Evolutionary conservation across 92 coral and sea anemone genomes (phyloP), one percentile per base, ranked within the genome.

Genomic region (Anthopleura xanthogrammica): DNA sequence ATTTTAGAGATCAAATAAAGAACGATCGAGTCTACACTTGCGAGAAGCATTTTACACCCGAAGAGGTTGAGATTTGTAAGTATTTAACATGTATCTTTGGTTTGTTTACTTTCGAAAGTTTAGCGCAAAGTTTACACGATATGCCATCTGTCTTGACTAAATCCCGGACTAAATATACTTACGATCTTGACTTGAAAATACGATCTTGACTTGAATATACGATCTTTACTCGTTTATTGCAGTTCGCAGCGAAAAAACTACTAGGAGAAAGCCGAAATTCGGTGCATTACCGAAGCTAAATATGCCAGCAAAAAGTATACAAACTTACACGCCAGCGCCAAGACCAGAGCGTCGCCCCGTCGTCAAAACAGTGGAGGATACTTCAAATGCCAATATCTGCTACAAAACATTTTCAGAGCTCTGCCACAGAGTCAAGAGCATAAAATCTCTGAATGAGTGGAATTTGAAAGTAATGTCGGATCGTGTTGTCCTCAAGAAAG

Each of bases 201-300:
- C n/a, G 52, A 48, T 64, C 82, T 64, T 24, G 71, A 1, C 82
- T 79, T 79, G 50, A 75, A 75, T 75, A 8, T 75, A 10, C 79
- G 79, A 42, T 70, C 41, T 81, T 52, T 60, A 72, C 73, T 82
- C 58, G 58, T 82, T 71, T 71, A n/a, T 82, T 54, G 77, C 85
- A 82, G 85, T 82, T 75, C 50, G n/a, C 65, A 68, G 78, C 41
- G 78, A 40, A 6, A 82, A 82, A 82, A 82, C 77, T 48, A 82
- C 85, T 75, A 17, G 80, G 3, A 80, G 78, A 75, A 78, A 77
- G 68, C 87, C 77, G 68, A 22, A 54, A 68, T 73, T 84, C 62
- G 85, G 87, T 19, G 87, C 80, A 3, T 48, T 89, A 73, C 92
- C 87, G 80, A 73, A 20, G 48, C 82, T 83, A 20, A 48, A 48